Percentiles rank a stretch among this genome's conserved stretches.
These are phyloP conservation scores for Agrotis ipsilon DNA, from an alignment of 2,888 invertebrate species.

Conservation along the genomic window DNA sequence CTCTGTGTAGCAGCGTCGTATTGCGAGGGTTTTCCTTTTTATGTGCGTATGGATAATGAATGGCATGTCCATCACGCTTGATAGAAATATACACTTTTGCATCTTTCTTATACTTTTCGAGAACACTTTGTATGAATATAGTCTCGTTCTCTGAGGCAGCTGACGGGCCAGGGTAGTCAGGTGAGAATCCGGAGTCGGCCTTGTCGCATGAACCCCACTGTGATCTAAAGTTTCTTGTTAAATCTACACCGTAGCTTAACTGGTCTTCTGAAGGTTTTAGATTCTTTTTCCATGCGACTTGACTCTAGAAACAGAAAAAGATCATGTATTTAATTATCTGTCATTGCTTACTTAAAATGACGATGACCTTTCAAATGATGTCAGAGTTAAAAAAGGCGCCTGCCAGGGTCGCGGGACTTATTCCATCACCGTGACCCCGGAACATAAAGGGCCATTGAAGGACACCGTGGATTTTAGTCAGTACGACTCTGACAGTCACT, in stretches of 20 bases:
- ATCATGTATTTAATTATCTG: neutral
- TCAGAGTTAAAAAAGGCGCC: no score
- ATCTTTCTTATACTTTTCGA: slow-evolving; percentile 85
- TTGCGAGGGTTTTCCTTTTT: slow-evolving; percentile 64
- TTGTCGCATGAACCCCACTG: slow-evolving; percentile 76
- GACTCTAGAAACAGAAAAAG: slow-evolving; percentile 56
- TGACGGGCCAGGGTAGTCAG: slow-evolving; percentile 89
- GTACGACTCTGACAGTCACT: no score
- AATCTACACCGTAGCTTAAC: slow-evolving; percentile 79
- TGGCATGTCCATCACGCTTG: slow-evolving; percentile 93
- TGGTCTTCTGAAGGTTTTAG: slow-evolving; percentile 65
- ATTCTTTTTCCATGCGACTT: slow-evolving; percentile 81
- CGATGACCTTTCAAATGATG: neutral
- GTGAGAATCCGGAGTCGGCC: slow-evolving; percentile 71
- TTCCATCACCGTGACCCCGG: no score
- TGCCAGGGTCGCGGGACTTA: no score
- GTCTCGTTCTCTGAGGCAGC: slow-evolving; percentile 93
- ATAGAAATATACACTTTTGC: slow-evolving; percentile 93
- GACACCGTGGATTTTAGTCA: no score
- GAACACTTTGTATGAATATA: slow-evolving; percentile 89
- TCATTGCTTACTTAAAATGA: neutral
- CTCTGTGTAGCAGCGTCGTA: slow-evolving; percentile 56
- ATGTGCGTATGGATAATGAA: slow-evolving; percentile 93
- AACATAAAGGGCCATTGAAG: no score
- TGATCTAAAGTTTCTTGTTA: slow-evolving; percentile 82